phyloP scores from a whole-genome alignment of 2,888 invertebrate genomes.

The Drosophila affinis region DNA sequence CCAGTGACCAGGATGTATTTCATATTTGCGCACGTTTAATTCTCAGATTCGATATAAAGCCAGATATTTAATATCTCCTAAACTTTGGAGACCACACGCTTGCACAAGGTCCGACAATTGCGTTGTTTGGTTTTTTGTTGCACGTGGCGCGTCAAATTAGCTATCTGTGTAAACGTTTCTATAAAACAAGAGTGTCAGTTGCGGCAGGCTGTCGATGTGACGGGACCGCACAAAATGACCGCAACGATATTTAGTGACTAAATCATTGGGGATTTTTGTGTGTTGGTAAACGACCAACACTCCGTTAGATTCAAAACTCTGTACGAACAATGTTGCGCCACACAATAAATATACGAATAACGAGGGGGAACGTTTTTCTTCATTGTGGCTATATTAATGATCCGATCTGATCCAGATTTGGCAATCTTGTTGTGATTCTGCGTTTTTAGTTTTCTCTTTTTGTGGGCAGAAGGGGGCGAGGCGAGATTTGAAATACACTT shows the following conservation, averaged over 20 bases:
- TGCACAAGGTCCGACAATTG: conserved; percentile 23
- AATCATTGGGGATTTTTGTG: background rate
- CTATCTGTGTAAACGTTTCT: no score
- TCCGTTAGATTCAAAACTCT: conserved; percentile 4
- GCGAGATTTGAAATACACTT: no score
- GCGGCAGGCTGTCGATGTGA: no score
- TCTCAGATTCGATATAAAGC: background rate
- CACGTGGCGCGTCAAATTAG: conserved; percentile 22
- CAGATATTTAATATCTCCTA: background rate
- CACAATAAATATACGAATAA: background rate
- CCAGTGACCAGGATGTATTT: conserved; percentile 99
- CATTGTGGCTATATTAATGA: no score
- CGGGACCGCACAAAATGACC: no score
- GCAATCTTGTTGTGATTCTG: no score
- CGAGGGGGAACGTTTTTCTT: no score
- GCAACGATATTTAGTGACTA: no score
- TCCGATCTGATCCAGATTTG: no score
- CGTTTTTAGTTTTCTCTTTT: no score
- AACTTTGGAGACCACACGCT: background rate
- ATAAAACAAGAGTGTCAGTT: no score
- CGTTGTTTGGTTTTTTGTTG: conserved; percentile 24
- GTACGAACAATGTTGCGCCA: background rate
- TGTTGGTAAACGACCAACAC: conserved; percentile 11
- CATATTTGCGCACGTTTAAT: conserved; percentile 85
- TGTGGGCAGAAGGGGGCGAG: no score